Evolutionary conservation across 2,113 vertebrate genomes (phyloP).

Genomic region (Cheilinus undulatus): DNA sequence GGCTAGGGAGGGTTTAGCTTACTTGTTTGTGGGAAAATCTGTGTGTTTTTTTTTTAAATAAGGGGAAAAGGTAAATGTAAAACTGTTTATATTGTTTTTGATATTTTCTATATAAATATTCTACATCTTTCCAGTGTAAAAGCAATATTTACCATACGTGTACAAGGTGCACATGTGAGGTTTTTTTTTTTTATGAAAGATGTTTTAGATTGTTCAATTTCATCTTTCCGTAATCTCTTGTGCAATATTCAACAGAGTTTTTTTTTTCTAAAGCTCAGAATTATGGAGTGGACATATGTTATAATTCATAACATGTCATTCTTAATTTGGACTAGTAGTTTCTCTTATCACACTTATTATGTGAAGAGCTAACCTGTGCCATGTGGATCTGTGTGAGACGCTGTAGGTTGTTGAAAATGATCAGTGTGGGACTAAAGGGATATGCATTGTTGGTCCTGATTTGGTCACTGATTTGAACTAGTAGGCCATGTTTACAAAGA

Average conservation of each 20-base stretch:
- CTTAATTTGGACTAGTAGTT: background rate
- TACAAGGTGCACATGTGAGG: constrained; percentile 19
- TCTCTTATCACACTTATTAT: too few relatives aligned
- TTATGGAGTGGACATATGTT: constrained; percentile 14
- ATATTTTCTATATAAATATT: constrained; percentile 78
- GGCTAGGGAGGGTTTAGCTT: constrained; percentile 64
- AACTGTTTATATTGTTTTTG: constrained; percentile 80
- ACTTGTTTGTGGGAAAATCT: constrained; percentile 65
- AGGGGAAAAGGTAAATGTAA: constrained; percentile 67
- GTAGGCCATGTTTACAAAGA: too few relatives aligned
- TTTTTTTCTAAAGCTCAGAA: constrained; percentile 22
- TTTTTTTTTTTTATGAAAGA: background rate
- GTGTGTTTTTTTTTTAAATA: constrained; percentile 76
- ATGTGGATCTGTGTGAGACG: background rate
- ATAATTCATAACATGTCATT: background rate
- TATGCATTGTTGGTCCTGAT: too few relatives aligned
- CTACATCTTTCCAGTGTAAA: constrained; percentile 76
- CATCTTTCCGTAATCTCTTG: constrained; percentile 17
- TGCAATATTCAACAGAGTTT: constrained; percentile 17
- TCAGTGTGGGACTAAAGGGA: too few relatives aligned
- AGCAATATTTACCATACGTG: constrained; percentile 82
- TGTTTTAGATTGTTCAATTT: constrained; percentile 29
- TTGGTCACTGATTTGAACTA: too few relatives aligned
- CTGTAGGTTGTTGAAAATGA: too few relatives aligned
- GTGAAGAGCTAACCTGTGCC: too few relatives aligned